These are phyloP conservation scores for Drosophila suboccidentalis DNA, from an alignment of 2,888 invertebrate genomes.

Conservation along the genomic window DNA sequence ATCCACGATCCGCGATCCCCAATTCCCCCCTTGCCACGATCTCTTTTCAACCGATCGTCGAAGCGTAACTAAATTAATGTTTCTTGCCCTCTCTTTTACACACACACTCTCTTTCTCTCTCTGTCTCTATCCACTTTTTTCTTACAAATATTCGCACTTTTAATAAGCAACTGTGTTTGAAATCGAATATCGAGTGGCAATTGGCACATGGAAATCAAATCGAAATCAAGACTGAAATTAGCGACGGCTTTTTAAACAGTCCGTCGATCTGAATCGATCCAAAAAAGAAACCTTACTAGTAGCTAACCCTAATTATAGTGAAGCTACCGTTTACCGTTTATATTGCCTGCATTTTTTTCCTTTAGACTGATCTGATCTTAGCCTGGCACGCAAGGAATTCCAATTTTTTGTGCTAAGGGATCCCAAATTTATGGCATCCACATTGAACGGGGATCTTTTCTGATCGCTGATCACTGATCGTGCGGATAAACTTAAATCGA, in stretches of 20 bases:
- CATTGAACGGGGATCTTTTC: conserved; percentile 39
- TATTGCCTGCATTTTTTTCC: not conserved
- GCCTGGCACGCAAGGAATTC: conserved; percentile 74
- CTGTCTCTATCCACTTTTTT: conserved; percentile 7
- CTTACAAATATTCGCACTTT: conserved; percentile 34
- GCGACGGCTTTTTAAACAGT: conserved; percentile 35
- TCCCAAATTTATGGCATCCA: conserved; percentile 70
- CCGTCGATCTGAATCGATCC: not conserved
- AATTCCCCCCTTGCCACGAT: conserved; percentile 12
- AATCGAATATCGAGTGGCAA: conserved; percentile 52
- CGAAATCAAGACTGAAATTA: conserved; percentile 35
- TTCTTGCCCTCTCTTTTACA: conserved; percentile 23
- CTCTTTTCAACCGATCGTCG: conserved; percentile 47
- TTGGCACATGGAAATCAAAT: conserved; percentile 44
- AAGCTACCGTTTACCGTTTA: conserved; percentile 74
- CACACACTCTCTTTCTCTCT: conserved; percentile 10
- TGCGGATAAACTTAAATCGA: conserved; percentile 82
- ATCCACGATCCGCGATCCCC: conserved; percentile 46
- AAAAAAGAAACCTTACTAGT: conserved; percentile 6
- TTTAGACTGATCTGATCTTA: conserved; percentile 34
- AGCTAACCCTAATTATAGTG: conserved; percentile 62
- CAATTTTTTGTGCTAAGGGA: conserved; percentile 11
- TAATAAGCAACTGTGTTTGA: conserved; percentile 45
- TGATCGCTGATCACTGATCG: conserved; percentile 63
- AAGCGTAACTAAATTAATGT: conserved; percentile 80